A percentile compares a stretch with the other conserved stretches of the same genome.
Evolutionary conservation across 2,113 vertebrate genomes (phyloP).

Genomic region (Tragelaphus buxtoni): DNA sequence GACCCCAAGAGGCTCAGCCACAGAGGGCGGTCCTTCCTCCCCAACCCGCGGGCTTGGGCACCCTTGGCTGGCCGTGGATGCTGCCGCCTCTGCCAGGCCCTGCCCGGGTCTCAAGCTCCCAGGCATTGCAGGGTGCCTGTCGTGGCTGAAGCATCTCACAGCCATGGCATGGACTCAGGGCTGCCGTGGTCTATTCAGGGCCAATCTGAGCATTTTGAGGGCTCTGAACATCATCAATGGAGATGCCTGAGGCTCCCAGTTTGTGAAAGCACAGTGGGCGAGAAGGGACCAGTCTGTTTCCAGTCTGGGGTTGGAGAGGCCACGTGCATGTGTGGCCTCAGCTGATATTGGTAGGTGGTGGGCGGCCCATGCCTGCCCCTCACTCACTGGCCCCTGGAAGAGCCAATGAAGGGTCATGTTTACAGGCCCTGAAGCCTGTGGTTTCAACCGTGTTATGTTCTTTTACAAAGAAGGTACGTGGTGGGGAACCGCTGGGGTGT

Average conservation of each 20-base stretch:
- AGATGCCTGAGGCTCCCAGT: not conserved
- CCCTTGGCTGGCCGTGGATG: accelerated
- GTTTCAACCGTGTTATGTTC: not conserved
- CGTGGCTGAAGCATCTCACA: accelerated
- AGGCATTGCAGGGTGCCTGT: not conserved
- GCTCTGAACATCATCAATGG: not conserved
- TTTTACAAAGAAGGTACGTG: not conserved
- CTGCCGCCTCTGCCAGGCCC: not conserved
- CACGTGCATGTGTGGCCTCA: accelerated
- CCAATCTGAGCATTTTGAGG: accelerated
- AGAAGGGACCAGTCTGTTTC: accelerated
- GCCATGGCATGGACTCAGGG: not conserved
- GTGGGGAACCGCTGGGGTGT: not conserved
- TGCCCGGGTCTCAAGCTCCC: not conserved
- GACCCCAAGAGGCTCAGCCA: not conserved
- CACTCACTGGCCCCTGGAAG: not conserved
- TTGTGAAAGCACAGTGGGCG: accelerated
- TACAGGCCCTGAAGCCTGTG: accelerated
- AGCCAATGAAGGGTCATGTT: not conserved
- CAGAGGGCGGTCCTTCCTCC: accelerated
- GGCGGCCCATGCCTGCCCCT: accelerated
- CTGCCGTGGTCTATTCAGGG: accelerated
- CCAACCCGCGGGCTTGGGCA: accelerated
- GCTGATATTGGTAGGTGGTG: not conserved
- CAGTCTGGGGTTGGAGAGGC: too few relatives aligned